Conservation (phyloP, 2,113 vertebrate genomes). For the Platichthys stellatus region DNA sequence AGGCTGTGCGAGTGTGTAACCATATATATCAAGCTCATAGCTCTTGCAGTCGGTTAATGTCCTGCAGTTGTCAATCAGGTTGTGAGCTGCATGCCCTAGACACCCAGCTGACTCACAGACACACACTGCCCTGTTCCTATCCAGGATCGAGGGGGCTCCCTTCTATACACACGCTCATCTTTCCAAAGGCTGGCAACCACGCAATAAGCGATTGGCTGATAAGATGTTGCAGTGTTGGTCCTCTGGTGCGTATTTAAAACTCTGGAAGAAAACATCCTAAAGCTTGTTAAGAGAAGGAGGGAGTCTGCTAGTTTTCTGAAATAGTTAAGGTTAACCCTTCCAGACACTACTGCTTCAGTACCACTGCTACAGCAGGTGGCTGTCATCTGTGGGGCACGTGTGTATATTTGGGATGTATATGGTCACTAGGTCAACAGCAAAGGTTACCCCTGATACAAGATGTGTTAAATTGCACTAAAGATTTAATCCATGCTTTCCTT, state of each 20-base stretch:
- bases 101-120: constrained; percentile 56
- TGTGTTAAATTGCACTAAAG: not conserved
- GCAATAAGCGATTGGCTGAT: constrained; percentile 33
- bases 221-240: constrained; percentile 28
- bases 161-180: constrained; percentile 7
- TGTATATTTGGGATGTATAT: constrained; percentile 6
- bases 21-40: constrained; percentile 36
- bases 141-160: constrained; percentile 51
- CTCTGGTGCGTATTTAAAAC: constrained; percentile 24
- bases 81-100: constrained; percentile 34
- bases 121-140: constrained; percentile 33
- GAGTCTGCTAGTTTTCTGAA: constrained; percentile 36
- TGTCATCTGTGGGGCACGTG: constrained; percentile 1
- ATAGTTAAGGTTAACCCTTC: constrained; percentile 11
- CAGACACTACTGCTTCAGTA: not conserved
- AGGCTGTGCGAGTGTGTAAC: constrained; percentile 34
- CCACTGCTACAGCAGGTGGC: constrained; percentile 24
- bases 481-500: not conserved
- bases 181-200: constrained; percentile 26
- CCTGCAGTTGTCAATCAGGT: constrained; percentile 65
- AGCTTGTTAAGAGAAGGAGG: constrained; percentile 6
- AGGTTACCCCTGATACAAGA: not conserved
- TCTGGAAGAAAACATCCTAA: constrained; percentile 20
- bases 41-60: constrained; percentile 51
- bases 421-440: not conserved